Percentiles rank a stretch among this genome's conserved stretches.
Evolutionary conservation across 2,797 vertebrate genomes (phyloP).

Genomic region (Hypotaenidia philippensis): DNA sequence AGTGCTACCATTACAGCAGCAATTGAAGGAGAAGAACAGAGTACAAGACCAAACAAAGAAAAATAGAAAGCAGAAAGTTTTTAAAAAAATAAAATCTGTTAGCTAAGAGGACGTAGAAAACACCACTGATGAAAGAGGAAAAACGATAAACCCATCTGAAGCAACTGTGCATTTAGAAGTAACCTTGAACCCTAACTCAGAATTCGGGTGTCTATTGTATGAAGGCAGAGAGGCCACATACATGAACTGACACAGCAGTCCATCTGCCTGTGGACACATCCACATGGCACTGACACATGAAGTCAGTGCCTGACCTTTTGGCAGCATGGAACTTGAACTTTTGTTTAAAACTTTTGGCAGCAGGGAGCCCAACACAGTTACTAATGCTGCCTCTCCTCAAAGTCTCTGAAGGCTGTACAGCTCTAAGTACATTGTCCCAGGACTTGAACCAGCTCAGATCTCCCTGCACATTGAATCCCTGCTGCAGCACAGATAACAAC

Average conservation of each 20-base stretch:
- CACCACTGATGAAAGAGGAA: background rate
- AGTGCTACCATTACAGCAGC: background rate
- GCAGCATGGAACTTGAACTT: background rate
- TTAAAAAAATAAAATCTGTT: background rate
- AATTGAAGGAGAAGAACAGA: background rate
- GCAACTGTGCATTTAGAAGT: background rate
- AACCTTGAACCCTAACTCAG: background rate
- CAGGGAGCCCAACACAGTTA: background rate
- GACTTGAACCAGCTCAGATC: background rate
- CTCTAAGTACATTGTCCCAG: background rate
- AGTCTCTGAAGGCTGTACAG: background rate
- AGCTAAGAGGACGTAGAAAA: constrained; percentile 26
- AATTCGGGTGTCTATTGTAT: background rate
- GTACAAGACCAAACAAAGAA: background rate
- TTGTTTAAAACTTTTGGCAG: background rate
- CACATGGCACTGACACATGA: fast-evolving
- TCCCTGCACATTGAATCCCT: background rate
- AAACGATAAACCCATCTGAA: background rate
- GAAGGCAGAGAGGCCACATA: background rate
- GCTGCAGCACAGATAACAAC: background rate
- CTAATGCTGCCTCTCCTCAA: background rate
- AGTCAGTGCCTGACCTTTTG: background rate
- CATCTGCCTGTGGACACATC: background rate
- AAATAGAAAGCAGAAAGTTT: background rate
- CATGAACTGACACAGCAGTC: background rate